Percentiles rank a stretch among this genome's conserved stretches.
phyloP scores from a whole-genome alignment of 2,113 vertebrate genomes.

The Tricholaema leucomelas region DNA sequence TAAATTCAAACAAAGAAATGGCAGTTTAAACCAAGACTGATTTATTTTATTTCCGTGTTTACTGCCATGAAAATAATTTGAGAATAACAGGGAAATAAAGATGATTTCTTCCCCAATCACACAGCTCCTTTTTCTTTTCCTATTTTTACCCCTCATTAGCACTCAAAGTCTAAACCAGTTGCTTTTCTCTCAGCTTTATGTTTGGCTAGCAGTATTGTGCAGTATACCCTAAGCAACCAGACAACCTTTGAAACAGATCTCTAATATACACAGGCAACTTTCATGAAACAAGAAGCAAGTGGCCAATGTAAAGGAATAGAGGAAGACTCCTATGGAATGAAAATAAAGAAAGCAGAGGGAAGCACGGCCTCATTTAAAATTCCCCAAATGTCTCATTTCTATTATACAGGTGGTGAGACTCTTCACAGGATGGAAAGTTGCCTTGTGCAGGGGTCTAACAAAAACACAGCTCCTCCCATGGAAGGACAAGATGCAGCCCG shows the following conservation, averaged over 20 bases:
- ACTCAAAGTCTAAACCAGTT: neutral
- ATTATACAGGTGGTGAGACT: neutral
- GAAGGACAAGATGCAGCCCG: neutral
- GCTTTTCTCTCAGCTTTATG: neutral
- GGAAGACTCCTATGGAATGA: neutral
- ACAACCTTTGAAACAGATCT: neutral
- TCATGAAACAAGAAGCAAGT: neutral
- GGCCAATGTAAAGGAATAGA: fast-evolving
- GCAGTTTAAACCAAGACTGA: neutral
- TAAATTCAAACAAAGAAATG: constrained; percentile 25
- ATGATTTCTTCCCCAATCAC: neutral
- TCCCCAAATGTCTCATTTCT: neutral
- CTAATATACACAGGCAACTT: neutral
- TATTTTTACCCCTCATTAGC: neutral
- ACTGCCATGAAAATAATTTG: constrained; percentile 13
- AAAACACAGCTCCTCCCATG: fast-evolving
- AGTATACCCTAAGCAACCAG: neutral
- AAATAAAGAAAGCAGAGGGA: neutral
- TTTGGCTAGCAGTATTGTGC: neutral
- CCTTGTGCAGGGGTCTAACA: neutral
- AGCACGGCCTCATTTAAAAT: neutral
- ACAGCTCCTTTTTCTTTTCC: neutral
- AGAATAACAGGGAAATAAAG: neutral
- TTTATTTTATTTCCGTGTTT: constrained; percentile 38
- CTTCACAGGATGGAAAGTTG: fast-evolving